These are phyloP conservation scores for Rutpela maculata DNA, from an alignment of 2,888 invertebrate genomes.

Conservation along the genomic window DNA sequence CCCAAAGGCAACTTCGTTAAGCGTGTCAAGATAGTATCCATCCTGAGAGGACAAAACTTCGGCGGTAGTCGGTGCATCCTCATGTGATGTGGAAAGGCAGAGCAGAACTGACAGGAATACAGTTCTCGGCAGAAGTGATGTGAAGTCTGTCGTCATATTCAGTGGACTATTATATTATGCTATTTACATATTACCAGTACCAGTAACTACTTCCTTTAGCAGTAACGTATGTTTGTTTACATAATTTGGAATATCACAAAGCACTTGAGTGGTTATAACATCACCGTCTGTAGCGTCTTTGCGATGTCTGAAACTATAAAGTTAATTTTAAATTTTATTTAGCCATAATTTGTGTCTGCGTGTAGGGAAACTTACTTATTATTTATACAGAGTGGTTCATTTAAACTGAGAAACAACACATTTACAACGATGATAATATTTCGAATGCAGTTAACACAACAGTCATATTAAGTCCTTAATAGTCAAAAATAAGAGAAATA, in stretches of 20 bases:
- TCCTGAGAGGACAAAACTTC: slow-evolving; percentile 54
- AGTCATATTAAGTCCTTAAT: too few species aligned
- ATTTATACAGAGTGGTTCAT: too few species aligned
- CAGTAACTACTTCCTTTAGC: not conserved
- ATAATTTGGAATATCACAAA: slow-evolving; percentile 23
- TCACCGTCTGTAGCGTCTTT: slow-evolving; percentile 10
- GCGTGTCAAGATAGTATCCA: slow-evolving; percentile 64
- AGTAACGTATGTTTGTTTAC: slow-evolving; percentile 24
- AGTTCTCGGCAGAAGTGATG: slow-evolving; percentile 32
- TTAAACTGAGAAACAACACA: too few species aligned
- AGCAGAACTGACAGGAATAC: slow-evolving; percentile 27
- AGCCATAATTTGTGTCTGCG: not conserved
- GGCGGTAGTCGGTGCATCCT: slow-evolving; percentile 35
- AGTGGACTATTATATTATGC: slow-evolving; percentile 33
- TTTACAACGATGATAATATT: too few species aligned
- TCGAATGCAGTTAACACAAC: too few species aligned
- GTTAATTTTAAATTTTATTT: slow-evolving; percentile 13
- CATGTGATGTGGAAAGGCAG: slow-evolving; percentile 40
- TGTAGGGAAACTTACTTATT: too few species aligned
- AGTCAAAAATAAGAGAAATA: too few species aligned
- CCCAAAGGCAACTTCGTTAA: slow-evolving; percentile 61
- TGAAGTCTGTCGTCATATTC: slow-evolving; percentile 40
- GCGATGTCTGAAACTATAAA: slow-evolving; percentile 7
- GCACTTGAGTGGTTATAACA: slow-evolving; percentile 1
- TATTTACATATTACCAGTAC: slow-evolving; percentile 27